Percentiles rank a stretch among this genome's conserved stretches.
These are phyloP conservation scores for Phenacoccus solenopsis DNA, from an alignment of 1,140 invertebrate genomes.

Conservation along the genomic window DNA sequence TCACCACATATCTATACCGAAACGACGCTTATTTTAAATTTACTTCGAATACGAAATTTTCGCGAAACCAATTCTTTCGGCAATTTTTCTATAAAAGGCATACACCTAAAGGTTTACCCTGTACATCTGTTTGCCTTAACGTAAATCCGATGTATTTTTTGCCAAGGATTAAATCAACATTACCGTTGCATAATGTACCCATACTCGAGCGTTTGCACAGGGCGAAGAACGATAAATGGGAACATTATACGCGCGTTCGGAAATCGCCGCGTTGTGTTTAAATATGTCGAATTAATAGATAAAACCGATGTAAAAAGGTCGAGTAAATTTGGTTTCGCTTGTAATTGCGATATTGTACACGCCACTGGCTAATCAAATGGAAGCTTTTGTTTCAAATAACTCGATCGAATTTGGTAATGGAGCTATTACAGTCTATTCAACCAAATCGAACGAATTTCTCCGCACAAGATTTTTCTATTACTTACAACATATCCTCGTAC, in stretches of 20 bases:
- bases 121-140: too few relatives aligned
- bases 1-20: neutral
- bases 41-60: neutral
- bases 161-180: too few relatives aligned
- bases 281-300: neutral
- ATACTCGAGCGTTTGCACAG: too few relatives aligned
- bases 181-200: too few relatives aligned
- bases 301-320: neutral
- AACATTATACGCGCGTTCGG: too few relatives aligned
- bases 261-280: too few relatives aligned
- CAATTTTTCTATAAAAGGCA: too few relatives aligned
- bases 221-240: too few relatives aligned
- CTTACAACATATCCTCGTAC: neutral
- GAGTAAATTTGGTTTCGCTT: neutral
- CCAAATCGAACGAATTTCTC: neutral
- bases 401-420: neutral
- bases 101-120: too few relatives aligned
- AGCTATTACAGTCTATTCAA: neutral
- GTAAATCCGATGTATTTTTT: too few relatives aligned
- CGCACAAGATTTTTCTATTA: neutral
- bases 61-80: too few relatives aligned
- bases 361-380: neutral
- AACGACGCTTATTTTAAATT: neutral
- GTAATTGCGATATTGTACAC: neutral
- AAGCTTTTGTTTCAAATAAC: neutral